Conservation (phyloP, 1,140 invertebrate species). For the Neelides sp. region DNA sequence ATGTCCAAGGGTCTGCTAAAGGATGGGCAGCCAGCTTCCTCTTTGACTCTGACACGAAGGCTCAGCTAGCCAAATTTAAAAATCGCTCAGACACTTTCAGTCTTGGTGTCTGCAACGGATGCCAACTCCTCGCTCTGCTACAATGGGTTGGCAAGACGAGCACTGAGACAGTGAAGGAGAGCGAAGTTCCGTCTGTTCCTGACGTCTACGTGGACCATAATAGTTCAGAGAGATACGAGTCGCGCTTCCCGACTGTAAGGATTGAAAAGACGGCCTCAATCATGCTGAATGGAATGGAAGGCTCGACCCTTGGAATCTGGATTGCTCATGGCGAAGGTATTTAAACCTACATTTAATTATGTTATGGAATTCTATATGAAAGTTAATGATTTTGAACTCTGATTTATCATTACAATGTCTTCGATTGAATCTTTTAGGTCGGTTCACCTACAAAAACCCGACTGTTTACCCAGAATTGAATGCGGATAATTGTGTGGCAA, state of each 20-base stretch:
- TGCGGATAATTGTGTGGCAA: slow-evolving; percentile 50
- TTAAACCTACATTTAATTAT: neutral
- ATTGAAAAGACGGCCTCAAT: slow-evolving; percentile 61
- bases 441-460: slow-evolving; percentile 43
- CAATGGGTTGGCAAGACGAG: slow-evolving; percentile 54
- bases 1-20: slow-evolving; percentile 91
- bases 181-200: slow-evolving; percentile 36
- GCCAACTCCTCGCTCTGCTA: slow-evolving; percentile 81
- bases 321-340: slow-evolving; percentile 91
- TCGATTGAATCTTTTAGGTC: slow-evolving; percentile 36
- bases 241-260: slow-evolving; percentile 71
- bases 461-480: slow-evolving; percentile 45
- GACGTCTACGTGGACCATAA: slow-evolving; percentile 73
- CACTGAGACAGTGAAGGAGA: slow-evolving; percentile 20
- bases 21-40: slow-evolving; percentile 89
- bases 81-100: slow-evolving; percentile 73
- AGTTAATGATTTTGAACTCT: neutral
- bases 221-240: slow-evolving; percentile 77
- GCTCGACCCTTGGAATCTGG: slow-evolving; percentile 78
- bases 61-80: slow-evolving; percentile 62
- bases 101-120: slow-evolving; percentile 94
- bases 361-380: neutral
- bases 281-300: slow-evolving; percentile 77
- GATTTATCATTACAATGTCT: slow-evolving; percentile 2
- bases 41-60: slow-evolving; percentile 50